phyloP scores from a whole-genome alignment of 2,113 vertebrate species.

The Pardalotus punctatus region DNA sequence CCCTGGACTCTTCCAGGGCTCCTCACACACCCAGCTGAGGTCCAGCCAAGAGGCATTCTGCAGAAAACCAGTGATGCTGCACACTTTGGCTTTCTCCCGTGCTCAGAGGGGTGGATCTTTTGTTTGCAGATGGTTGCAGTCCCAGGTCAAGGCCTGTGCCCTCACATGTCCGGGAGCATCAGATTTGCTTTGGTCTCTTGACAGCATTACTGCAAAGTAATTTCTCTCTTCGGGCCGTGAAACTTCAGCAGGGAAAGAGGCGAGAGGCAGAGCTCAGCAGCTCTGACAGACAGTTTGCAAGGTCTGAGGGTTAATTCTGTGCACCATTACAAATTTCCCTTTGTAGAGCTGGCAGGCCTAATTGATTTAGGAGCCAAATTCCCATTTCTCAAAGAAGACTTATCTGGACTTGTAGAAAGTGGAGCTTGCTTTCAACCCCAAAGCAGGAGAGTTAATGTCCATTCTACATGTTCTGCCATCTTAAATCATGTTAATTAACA shows the following conservation, averaged over 20 bases:
- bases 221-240: not conserved
- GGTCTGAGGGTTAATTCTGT: constrained; percentile 45
- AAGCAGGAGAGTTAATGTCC: not conserved
- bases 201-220: constrained; percentile 8
- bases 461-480: not conserved
- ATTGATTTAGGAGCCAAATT: constrained; percentile 46
- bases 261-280: not conserved
- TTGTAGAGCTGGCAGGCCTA: constrained; percentile 12
- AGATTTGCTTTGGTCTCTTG: constrained; percentile 41
- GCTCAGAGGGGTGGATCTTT: not conserved
- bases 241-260: not conserved
- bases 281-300: not conserved
- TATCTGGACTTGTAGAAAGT: constrained; percentile 24
- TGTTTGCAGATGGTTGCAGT: not conserved
- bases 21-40: not conserved
- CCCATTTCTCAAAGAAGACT: constrained; percentile 24
- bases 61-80: not conserved
- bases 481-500: constrained; percentile 47
- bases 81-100: rapidly evolving
- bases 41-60: not conserved
- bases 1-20: not conserved
- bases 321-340: constrained; percentile 3
- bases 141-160: constrained; percentile 44
- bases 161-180: constrained; percentile 26
- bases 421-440: not conserved